Evolutionary conservation across 2,888 invertebrate species (phyloP).

Genomic region (Thecocarcelia acutangulata): DNA sequence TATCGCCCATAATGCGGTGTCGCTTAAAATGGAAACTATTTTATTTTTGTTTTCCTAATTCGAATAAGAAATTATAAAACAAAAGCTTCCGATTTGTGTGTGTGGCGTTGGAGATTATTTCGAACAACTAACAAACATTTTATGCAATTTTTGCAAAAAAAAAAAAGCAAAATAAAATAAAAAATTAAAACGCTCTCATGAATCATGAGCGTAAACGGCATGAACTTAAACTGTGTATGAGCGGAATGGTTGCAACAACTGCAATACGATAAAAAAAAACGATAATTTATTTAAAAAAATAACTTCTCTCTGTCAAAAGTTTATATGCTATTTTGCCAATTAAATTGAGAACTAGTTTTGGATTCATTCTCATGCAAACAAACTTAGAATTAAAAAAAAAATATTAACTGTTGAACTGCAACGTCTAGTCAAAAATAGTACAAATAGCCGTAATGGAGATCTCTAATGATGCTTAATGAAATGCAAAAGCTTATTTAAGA

Average conservation of each 20-base stretch:
- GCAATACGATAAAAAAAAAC: no score
- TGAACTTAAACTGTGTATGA: conserved; percentile 17
- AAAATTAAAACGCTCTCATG: conserved; percentile 3
- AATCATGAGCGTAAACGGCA: conserved; percentile 32
- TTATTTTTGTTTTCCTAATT: background rate
- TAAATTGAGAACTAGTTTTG: no score
- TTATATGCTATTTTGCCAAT: no score
- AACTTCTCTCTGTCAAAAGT: no score
- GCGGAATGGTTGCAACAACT: background rate
- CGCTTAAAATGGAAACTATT: background rate
- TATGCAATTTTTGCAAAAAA: background rate
- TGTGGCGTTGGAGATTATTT: conserved; percentile 18
- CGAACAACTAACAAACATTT: conserved; percentile 20
- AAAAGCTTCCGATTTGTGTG: conserved; percentile 1
- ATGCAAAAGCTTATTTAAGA: conserved; percentile 11
- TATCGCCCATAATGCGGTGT: conserved; percentile 17
- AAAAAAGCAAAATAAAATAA: background rate
- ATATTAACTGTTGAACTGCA: background rate
- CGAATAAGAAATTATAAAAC: background rate
- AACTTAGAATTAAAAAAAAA: no score
- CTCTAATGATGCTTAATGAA: conserved; percentile 1
- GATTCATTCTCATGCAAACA: no score
- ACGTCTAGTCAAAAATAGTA: background rate
- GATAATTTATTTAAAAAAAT: no score
- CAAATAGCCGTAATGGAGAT: background rate